These are phyloP conservation scores for Aselliscus stoliczkanus DNA, from an alignment of 2,797 vertebrate species.

Conservation along the genomic window DNA sequence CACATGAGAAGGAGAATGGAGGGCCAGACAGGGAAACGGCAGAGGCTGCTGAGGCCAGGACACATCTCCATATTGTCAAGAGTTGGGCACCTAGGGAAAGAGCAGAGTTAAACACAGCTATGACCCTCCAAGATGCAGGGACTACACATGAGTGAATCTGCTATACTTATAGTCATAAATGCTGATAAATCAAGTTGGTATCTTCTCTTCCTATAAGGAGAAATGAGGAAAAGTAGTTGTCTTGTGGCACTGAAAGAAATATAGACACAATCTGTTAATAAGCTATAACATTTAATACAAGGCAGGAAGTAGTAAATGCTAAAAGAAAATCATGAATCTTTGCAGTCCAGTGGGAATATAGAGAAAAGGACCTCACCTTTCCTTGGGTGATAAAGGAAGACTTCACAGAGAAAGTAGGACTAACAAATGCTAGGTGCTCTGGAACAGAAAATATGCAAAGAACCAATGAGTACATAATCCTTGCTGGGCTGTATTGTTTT, in stretches of 20 bases:
- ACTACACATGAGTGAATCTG: not conserved
- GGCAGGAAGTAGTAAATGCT: not conserved
- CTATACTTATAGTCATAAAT: not conserved
- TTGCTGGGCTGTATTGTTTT: not conserved
- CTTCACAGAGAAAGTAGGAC: not conserved
- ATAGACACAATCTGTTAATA: not conserved
- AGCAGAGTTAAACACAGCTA: not conserved
- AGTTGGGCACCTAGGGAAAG: not conserved
- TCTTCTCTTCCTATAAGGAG: not conserved
- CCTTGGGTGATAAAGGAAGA: not conserved
- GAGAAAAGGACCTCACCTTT: not conserved
- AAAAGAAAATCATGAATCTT: not conserved
- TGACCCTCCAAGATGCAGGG: not conserved
- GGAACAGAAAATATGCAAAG: not conserved
- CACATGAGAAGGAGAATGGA: not conserved
- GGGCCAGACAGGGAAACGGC: not conserved
- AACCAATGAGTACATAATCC: not conserved
- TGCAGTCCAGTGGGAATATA: not conserved
- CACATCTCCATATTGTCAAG: not conserved
- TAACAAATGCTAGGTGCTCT: not conserved
- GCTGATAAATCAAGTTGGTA: not conserved
- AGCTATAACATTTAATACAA: not conserved
- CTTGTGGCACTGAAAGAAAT: not conserved
- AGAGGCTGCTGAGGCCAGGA: not conserved
- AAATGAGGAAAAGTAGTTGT: not conserved